Evolutionary conservation across 2,888 invertebrate genomes (phyloP).

Genomic region (Gastracanthus pulcherrimus): DNA sequence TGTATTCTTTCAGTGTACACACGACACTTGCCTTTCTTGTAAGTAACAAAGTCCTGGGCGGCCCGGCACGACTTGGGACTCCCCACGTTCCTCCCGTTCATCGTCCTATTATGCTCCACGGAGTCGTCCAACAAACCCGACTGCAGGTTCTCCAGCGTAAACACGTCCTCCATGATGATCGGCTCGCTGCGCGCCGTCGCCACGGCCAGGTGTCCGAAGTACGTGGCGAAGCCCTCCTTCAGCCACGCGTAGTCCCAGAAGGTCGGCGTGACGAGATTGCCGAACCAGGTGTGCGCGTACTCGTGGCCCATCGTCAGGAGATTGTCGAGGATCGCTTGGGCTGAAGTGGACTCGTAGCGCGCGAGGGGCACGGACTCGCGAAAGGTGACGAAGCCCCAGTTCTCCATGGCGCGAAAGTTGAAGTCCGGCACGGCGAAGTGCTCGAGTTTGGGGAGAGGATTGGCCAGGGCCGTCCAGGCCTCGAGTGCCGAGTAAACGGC

Average conservation of each 20-base stretch:
- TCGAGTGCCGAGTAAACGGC: slow-evolving; percentile 62
- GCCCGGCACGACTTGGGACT: slow-evolving; percentile 79
- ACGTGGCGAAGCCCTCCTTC: slow-evolving; percentile 87
- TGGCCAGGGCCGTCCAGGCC: slow-evolving; percentile 60
- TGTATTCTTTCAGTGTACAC: not conserved
- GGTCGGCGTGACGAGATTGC: slow-evolving; percentile 83
- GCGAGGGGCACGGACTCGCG: slow-evolving; percentile 72
- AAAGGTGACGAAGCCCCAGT: slow-evolving; percentile 93
- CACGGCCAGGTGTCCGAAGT: slow-evolving; percentile 76
- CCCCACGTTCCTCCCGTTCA: slow-evolving; percentile 79
- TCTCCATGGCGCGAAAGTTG: slow-evolving; percentile 93
- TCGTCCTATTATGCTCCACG: slow-evolving; percentile 78
- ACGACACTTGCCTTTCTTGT: slow-evolving; percentile 80
- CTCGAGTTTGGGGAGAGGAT: slow-evolving; percentile 82
- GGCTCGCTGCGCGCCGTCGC: slow-evolving; percentile 68
- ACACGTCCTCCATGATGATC: slow-evolving; percentile 80
- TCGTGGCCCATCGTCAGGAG: slow-evolving; percentile 77
- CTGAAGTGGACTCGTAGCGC: slow-evolving; percentile 57
- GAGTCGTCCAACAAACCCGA: slow-evolving; percentile 76
- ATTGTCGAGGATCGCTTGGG: slow-evolving; percentile 69
- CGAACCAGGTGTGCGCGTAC: slow-evolving; percentile 85
- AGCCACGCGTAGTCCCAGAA: slow-evolving; percentile 87
- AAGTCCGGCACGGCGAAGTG: slow-evolving; percentile 92
- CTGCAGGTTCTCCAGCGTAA: slow-evolving; percentile 78
- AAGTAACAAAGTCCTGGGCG: slow-evolving; percentile 82